phyloP scores from a whole-genome alignment of 2,797 vertebrate genomes.

The Natrix natrix region DNA sequence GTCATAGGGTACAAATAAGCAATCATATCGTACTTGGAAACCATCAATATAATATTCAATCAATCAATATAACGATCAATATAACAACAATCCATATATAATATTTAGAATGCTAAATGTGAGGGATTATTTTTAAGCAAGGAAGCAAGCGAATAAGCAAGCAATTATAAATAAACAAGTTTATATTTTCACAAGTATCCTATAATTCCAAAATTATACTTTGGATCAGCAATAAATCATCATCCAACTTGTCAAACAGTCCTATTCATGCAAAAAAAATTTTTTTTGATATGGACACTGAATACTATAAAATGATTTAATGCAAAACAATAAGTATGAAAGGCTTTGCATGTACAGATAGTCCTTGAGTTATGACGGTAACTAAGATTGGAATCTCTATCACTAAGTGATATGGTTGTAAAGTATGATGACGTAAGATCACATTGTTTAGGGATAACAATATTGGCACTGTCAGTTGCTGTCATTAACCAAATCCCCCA shows the following conservation, averaged over 20 bases:
- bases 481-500: not conserved
- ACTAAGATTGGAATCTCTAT: not conserved
- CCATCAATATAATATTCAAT: too few species aligned
- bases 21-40: too few species aligned
- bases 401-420: not conserved
- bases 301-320: not conserved
- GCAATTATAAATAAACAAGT: not conserved
- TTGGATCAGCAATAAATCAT: not conserved
- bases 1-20: too few species aligned
- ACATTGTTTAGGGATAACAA: not conserved
- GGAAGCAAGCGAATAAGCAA: not conserved
- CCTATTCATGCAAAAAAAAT: too few species aligned
- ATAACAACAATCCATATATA: too few species aligned
- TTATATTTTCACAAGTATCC: not conserved
- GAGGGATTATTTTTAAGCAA: not conserved
- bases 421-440: not conserved
- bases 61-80: too few species aligned
- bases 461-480: not conserved
- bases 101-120: not conserved
- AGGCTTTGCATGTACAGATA: not conserved
- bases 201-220: not conserved
- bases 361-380: not conserved
- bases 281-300: not conserved
- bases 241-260: not conserved
- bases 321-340: not conserved